Conservation (phyloP, 2,113 vertebrate genomes). For the Gavia stellata region DNA sequence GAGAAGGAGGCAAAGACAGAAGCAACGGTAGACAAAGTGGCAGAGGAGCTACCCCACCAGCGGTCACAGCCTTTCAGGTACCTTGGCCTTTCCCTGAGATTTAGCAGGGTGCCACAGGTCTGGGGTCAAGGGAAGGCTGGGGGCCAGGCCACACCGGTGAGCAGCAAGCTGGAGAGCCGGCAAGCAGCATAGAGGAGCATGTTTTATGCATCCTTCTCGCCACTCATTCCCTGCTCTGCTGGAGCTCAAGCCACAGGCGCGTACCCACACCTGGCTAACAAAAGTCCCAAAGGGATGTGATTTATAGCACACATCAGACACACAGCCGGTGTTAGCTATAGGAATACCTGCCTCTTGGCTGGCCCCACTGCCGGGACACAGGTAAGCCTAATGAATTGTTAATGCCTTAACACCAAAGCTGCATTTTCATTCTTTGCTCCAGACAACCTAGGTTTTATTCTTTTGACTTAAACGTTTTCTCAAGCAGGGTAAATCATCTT, state of each 20-base stretch:
- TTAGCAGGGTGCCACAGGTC: neutral
- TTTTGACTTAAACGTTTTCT: neutral
- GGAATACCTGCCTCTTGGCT: neutral
- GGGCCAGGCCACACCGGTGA: neutral
- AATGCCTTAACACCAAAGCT: neutral
- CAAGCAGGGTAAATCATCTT: neutral
- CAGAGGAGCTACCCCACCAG: neutral
- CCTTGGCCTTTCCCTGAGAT: neutral
- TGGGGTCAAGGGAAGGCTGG: neutral
- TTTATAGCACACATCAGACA: neutral
- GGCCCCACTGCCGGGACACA: neutral
- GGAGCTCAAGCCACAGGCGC: neutral
- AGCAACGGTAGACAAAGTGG: rapidly evolving
- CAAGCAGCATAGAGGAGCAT: rapidly evolving
- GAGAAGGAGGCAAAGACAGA: neutral
- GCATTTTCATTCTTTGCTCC: neutral
- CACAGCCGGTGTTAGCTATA: neutral
- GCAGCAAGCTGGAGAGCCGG: neutral
- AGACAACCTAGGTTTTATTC: neutral
- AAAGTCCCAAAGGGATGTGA: neutral
- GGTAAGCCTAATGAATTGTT: conserved; percentile 32
- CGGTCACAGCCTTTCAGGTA: neutral
- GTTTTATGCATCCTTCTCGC: neutral
- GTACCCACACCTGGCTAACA: neutral
- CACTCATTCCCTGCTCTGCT: neutral